These are phyloP conservation scores for Xiphophorus couchianus DNA, from an alignment of 2,113 vertebrate species.

Conservation along the genomic window DNA sequence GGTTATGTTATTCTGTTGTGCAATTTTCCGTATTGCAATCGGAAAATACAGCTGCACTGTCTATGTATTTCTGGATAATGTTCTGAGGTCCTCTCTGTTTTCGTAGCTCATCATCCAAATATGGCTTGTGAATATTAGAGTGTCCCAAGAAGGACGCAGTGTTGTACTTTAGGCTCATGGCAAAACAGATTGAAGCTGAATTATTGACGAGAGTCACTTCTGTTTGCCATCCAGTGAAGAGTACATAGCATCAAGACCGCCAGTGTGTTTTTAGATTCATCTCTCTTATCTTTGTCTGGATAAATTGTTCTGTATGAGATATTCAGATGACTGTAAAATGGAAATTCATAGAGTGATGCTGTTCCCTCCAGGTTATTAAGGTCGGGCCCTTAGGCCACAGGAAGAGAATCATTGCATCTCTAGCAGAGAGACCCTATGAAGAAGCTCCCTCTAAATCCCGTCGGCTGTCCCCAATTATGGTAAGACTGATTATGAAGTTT, in stretches of 20 bases:
- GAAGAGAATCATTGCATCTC: conserved; percentile 93
- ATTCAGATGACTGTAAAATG: conserved; percentile 17
- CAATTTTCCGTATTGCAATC: too few species aligned
- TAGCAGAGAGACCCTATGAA: conserved; percentile 93
- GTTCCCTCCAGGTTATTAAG: conserved; percentile 87
- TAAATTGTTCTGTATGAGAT: conserved; percentile 21
- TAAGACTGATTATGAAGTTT: conserved; percentile 72
- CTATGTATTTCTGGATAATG: too few species aligned
- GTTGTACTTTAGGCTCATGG: conserved; percentile 65
- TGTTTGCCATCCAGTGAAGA: conserved; percentile 63
- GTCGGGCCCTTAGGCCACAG: conserved; percentile 94
- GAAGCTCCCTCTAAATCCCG: conserved; percentile 95
- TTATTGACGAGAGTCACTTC: conserved; percentile 75
- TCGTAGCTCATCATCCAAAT: conserved; percentile 40
- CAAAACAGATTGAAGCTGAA: conserved; percentile 77
- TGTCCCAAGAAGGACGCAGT: conserved; percentile 53
- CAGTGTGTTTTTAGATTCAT: conserved; percentile 50
- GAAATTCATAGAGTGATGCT: conserved; percentile 28
- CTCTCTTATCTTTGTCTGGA: conserved; percentile 45
- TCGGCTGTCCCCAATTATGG: conserved; percentile 92
- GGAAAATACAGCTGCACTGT: too few species aligned
- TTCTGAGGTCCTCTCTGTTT: conserved; percentile 24
- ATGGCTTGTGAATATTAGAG: conserved; percentile 60
- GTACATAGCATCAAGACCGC: conserved; percentile 45
- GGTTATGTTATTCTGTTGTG: too few species aligned